Evolutionary conservation across 1,140 invertebrate genomes (phyloP), one percentile per base, ranked within the genome.

Genomic region (Radopholus similis): DNA sequence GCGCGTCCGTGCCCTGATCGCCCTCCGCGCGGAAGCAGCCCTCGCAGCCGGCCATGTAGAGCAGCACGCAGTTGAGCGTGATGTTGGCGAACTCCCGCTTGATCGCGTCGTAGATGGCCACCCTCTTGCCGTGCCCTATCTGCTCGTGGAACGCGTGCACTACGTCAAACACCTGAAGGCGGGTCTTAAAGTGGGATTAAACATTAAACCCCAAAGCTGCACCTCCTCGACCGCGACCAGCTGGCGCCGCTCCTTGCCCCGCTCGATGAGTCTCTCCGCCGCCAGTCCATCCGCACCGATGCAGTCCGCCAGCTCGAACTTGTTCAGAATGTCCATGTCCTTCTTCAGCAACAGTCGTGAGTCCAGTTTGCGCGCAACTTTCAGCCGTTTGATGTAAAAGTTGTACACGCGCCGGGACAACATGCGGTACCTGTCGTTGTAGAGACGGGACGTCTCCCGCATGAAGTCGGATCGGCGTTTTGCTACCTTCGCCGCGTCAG

Each of bases 81-180:
- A 53, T 53, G 35, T 53, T 53, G 30, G 51, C 51, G 35, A 30
- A 53, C n/a, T 53, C 51, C 18, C 35, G n/a, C 35, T 53, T 53
- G 30, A 53, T 15, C 5, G 51, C 51, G 4, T 53, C 18, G 5
- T 28, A 53, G 35, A 53, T 53, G 30, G 51, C 51, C 11, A 53
- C 13, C 18, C 35, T 53, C 18, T 53, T 53, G 30, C 51, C 51
- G 11, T 53, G 51, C 35, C 51, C 51, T 11, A 53, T 30, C 30
- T 32, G n/a, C 30, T 53, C n/a, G n/a, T 53, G 51, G n/a, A 4
- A 53, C n/a, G 30, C 51, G n/a, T 53, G n/a, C 15, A 53, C 35
- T 15, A 53, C 11, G 35, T 53, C 51, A 21, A 53, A 53, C n/a
- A 53, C 51, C 51, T 53, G 23, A 26, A 51, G 23, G 23, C 18